Evolutionary conservation across 2,888 invertebrate genomes (phyloP).

Genomic region (Leucophenga montana): DNA sequence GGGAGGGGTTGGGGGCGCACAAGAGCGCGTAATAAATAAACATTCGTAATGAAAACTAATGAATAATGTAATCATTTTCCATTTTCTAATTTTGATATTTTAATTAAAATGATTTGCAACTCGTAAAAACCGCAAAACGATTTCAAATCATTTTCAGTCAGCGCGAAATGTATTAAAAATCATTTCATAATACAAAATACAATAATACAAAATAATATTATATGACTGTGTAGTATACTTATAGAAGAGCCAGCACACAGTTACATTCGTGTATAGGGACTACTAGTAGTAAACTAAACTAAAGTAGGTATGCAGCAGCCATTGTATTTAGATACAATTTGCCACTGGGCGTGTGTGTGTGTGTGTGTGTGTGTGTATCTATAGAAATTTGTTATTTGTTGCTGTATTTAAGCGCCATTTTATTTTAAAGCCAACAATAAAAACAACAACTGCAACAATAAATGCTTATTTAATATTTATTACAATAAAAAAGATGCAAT

Average conservation of each 20-base stretch:
- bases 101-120: slow-evolving; percentile 70
- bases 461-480: too few relatives aligned
- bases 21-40: slow-evolving; percentile 54
- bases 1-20: background rate
- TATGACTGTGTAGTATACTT: background rate
- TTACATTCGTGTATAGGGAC: background rate
- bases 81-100: slow-evolving; percentile 68
- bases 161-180: slow-evolving; percentile 47
- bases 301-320: too few relatives aligned
- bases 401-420: too few relatives aligned
- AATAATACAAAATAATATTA: slow-evolving; percentile 16
- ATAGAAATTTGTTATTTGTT: too few relatives aligned
- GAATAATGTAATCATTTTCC: slow-evolving; percentile 68
- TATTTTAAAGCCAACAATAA: too few relatives aligned
- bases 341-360: too few relatives aligned
- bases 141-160: slow-evolving; percentile 59
- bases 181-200: slow-evolving; percentile 47
- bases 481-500: too few relatives aligned
- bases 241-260: slow-evolving; percentile 8
- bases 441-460: too few relatives aligned
- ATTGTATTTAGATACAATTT: too few relatives aligned
- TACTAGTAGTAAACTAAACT: too few relatives aligned
- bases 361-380: too few relatives aligned
- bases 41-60: slow-evolving; percentile 67
- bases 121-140: slow-evolving; percentile 67